Evolutionary conservation across 2,888 invertebrate species (phyloP).

Genomic region (Plusia festucae): DNA sequence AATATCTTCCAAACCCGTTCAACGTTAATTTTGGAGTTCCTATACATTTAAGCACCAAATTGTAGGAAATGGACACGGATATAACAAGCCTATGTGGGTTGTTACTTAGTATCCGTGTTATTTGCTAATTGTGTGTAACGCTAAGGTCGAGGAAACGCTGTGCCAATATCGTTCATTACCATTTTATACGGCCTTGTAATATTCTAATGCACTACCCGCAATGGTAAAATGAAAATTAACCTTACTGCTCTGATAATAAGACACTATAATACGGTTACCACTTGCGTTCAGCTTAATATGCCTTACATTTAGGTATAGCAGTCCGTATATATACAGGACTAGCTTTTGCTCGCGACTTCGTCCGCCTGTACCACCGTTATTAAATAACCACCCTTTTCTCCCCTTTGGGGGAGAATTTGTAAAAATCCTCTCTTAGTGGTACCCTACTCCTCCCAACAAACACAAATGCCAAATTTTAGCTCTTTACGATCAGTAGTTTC

Average conservation of each 20-base stretch:
- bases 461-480: too few species aligned
- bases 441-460: too few species aligned
- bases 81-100: not conserved
- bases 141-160: not conserved
- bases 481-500: too few species aligned
- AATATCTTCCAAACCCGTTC: not conserved
- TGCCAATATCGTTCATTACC: constrained; percentile 4
- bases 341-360: too few species aligned
- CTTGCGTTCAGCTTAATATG: too few species aligned
- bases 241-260: not conserved
- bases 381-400: too few species aligned
- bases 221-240: not conserved
- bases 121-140: constrained; percentile 2
- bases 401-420: too few species aligned
- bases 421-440: too few species aligned
- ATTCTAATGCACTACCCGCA: not conserved
- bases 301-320: too few species aligned
- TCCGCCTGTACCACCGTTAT: too few species aligned
- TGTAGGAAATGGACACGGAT: not conserved
- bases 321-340: too few species aligned
- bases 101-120: not conserved
- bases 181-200: not conserved
- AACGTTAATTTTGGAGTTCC: not conserved
- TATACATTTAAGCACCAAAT: not conserved
- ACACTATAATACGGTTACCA: not conserved